Base-by-base conservation (phyloP, 1,140 invertebrate species). In the Drosophila ficusphila region DNA sequence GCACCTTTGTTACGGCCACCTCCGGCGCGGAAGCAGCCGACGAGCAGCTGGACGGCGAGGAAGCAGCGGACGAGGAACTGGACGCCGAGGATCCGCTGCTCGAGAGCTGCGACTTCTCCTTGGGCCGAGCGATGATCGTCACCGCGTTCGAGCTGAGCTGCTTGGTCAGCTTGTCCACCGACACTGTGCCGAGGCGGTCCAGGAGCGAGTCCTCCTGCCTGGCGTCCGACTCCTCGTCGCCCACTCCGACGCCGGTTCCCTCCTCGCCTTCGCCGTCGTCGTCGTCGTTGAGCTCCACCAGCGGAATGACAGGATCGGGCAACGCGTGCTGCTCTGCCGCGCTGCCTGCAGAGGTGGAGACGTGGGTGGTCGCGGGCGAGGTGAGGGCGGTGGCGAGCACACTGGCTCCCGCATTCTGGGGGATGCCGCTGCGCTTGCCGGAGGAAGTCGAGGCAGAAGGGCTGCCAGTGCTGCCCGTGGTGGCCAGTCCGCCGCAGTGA, bases 101-200 rank as follows among this genome's bases (percentile, higher is more conserved):
- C 12, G 47, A 16, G 1, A 52, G 46, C 21, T 62, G 33, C 16
- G 56, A 31, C 25, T 61, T 62, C 2, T 90, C 89, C 60, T 90
- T 91, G 19, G 90, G 86, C 4, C 90, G 76, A 11, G 90, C 90
- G 12, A 72, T 91, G 4, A 91, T 91, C 11, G 90, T 91, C 0
- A 91, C 90, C 4, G 90, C 89, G 72, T 91, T 91, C 2, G 89
- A 81, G 48, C 82, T 91, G 4, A 91, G 73, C 48, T 91, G 90
- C 46, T 90, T 90, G 19, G 86, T 90, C 21, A 91, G 46, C 53
- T 91, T 91, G 34, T 91, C 86, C 4, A 91, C 86, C 6, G 89
- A 90, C 16, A 67, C 57, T 2, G 41, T 69, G 52, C 44, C 60
- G 0, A 85, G 57, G 19, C 61, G 58, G n/a, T 82, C 79, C 39